Conservation (phyloP, 1,140 invertebrate species). For the Andricus grossulariae region DNA sequence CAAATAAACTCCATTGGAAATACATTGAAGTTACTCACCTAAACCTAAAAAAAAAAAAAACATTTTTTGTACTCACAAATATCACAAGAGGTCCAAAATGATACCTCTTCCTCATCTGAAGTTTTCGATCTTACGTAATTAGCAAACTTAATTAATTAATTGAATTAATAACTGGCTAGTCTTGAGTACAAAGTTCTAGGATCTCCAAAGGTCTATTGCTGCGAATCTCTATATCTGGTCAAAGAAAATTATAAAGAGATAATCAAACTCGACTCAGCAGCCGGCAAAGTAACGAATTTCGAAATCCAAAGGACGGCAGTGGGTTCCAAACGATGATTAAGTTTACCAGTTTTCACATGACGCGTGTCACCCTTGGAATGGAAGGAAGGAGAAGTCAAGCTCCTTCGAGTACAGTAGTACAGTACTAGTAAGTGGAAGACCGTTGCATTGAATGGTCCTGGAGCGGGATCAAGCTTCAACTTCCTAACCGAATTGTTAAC, state of each 20-base stretch:
- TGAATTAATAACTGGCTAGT: no score
- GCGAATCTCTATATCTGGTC: no score
- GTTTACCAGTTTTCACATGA: conserved; percentile 39
- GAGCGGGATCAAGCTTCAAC: conserved; percentile 39
- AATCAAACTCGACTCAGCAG: no score
- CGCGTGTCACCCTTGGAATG: background rate
- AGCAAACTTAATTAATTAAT: no score
- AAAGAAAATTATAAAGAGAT: background rate
- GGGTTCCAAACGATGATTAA: conserved; percentile 47
- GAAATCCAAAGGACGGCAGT: background rate
- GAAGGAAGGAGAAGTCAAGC: conserved; percentile 22
- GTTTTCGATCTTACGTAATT: conserved; percentile 19
- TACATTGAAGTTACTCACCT: background rate
- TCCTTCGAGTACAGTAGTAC: conserved; percentile 9
- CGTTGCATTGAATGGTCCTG: conserved; percentile 19
- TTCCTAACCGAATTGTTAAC: conserved; percentile 66
- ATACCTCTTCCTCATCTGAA: conserved; percentile 3
- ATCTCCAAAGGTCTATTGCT: no score
- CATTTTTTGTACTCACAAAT: background rate
- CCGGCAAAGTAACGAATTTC: background rate
- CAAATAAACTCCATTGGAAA: background rate
- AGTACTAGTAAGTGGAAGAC: conserved; percentile 24
- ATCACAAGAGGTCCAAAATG: conserved; percentile 33
- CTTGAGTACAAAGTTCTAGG: no score
- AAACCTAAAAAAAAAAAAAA: background rate